Conservation (phyloP, 2,113 vertebrate species). For the Polypterus senegalus region DNA sequence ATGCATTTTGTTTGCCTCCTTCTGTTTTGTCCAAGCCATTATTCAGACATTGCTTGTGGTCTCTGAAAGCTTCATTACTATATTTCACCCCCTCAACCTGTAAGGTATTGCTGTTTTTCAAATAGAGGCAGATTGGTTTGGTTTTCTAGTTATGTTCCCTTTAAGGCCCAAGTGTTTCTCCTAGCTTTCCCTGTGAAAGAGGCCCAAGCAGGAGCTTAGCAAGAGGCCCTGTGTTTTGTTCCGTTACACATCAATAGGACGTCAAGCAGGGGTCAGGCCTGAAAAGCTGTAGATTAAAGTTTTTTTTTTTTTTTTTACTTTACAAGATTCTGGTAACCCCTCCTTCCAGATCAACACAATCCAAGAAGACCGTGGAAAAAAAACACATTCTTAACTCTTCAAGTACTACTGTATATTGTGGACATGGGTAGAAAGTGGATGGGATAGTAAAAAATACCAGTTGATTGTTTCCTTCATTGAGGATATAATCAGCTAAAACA, state of each 20-base stretch:
- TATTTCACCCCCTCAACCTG: no score
- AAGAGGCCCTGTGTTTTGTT: constrained; percentile 79
- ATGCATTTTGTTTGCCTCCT: no score
- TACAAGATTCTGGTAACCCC: constrained; percentile 58
- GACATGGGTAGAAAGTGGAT: no score
- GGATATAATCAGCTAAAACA: no score
- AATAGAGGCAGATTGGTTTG: background rate
- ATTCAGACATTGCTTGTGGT: no score
- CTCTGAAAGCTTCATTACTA: no score
- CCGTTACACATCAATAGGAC: constrained; percentile 67
- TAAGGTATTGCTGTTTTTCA: no score
- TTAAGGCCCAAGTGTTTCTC: constrained; percentile 37
- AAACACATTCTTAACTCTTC: constrained; percentile 43
- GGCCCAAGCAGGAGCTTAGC: constrained; percentile 61
- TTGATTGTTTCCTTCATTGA: no score
- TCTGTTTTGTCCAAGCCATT: no score
- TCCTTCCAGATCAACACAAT: constrained; percentile 52
- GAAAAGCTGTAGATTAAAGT: constrained; percentile 62
- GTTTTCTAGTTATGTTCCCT: constrained; percentile 25
- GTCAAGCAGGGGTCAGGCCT: constrained; percentile 60
- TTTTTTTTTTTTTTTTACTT: constrained; percentile 25
- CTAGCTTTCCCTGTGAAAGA: constrained; percentile 32
- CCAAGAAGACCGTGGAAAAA: constrained; percentile 58
- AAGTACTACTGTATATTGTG: constrained; percentile 21
- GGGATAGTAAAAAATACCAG: no score